A percentile compares a stretch with the other conserved stretches of the same genome.
Evolutionary conservation across 2,888 invertebrate species (phyloP).

Genomic region (Aphelenchoides bicaudatus): DNA sequence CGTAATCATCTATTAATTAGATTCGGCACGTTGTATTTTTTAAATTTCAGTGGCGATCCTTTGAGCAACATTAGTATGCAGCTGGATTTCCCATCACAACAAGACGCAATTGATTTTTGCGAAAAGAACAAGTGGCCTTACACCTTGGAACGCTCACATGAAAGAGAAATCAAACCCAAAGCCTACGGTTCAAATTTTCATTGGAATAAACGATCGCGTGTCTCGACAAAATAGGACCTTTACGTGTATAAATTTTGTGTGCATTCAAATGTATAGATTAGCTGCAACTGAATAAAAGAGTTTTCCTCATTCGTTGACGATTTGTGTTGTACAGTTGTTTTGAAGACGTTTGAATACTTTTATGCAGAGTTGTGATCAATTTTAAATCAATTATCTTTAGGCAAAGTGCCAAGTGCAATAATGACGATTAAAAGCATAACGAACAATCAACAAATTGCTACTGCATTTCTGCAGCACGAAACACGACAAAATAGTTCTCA

Average conservation of each 20-base stretch:
- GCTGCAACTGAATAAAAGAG: too few relatives aligned
- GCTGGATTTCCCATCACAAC: slow-evolving; percentile 73
- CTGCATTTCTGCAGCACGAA: too few relatives aligned
- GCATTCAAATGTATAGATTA: too few relatives aligned
- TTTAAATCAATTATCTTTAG: too few relatives aligned
- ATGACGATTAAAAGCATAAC: too few relatives aligned
- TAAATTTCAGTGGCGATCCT: slow-evolving; percentile 77
- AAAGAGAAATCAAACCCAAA: slow-evolving; percentile 74
- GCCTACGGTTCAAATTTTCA: slow-evolving; percentile 89
- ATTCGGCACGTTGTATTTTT: slow-evolving; percentile 6
- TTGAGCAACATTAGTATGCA: slow-evolving; percentile 77
- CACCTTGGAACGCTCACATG: slow-evolving; percentile 76
- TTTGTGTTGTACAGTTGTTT: too few relatives aligned
- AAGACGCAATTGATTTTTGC: slow-evolving; percentile 86
- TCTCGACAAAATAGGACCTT: slow-evolving; percentile 79
- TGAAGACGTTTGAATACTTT: too few relatives aligned
- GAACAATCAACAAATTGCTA: too few relatives aligned
- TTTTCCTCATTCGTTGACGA: too few relatives aligned
- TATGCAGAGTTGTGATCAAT: too few relatives aligned
- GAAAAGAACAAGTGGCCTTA: slow-evolving; percentile 91
- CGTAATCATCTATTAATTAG: slow-evolving; percentile 68
- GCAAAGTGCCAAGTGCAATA: slow-evolving; percentile 1
- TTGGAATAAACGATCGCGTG: slow-evolving; percentile 91
- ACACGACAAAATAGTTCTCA: too few relatives aligned
- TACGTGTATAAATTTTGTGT: slow-evolving; percentile 22